These are phyloP conservation scores for Galeruca laticollis DNA, from an alignment of 2,888 invertebrate genomes.

Conservation along the genomic window DNA sequence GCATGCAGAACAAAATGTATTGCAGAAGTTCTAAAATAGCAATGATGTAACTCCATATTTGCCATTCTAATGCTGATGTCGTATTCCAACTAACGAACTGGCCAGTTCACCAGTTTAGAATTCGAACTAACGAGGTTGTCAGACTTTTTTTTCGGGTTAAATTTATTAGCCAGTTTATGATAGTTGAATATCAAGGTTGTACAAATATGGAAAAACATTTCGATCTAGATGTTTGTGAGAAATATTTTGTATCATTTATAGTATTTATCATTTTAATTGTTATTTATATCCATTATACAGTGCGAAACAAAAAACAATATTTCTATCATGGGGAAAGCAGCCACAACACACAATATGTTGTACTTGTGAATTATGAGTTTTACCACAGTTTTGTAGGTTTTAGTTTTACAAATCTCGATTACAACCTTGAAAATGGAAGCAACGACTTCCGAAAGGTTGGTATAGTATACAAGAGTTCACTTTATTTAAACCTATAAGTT, in stretches of 20 bases:
- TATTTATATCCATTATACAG: no score
- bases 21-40: conserved; percentile 54
- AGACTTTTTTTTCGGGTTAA: conserved; percentile 19
- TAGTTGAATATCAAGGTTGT: conserved; percentile 19
- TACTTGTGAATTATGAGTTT: no score
- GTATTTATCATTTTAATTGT: no score
- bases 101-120: neutral
- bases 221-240: neutral
- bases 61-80: conserved; percentile 51
- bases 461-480: no score
- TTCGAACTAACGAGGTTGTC: conserved; percentile 9
- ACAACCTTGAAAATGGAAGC: no score
- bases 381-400: no score
- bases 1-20: conserved; percentile 49
- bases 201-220: conserved; percentile 17
- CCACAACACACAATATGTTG: no score
- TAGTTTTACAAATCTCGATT: no score
- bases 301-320: no score
- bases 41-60: conserved; percentile 56
- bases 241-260: neutral
- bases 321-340: no score
- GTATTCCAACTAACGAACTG: conserved; percentile 9
- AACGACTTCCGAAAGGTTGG: no score
- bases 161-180: conserved; percentile 29
- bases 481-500: no score